Base-by-base conservation (phyloP, 2,888 invertebrate genomes). In the Idaea straminata region DNA sequence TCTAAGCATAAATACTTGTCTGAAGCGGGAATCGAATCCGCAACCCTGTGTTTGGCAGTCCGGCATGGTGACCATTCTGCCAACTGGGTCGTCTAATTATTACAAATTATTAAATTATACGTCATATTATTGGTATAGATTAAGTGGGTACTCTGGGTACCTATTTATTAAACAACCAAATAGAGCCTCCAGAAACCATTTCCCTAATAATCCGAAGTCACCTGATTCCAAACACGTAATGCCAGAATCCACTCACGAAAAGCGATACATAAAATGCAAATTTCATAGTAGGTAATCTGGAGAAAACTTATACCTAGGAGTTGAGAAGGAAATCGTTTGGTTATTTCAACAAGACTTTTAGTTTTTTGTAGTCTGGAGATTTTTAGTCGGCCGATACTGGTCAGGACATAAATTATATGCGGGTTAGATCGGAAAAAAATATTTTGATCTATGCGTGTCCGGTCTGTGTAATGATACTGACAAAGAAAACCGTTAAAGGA, bases 221-320 rank as follows among this genome's bases (percentile, higher is more conserved):
- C 47, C 47, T 47, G 47, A 47, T 47, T 47, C 47, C n/a, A 35
- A n/a, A 36, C 25, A 25, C 15, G 15, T 60, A 60, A 15, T 60
- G 13, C 60, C 25, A 7, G 34, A 60, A 25, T 60, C 25, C 25
- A 25, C 16, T 16, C 25, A 60, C 25, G 35, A 5, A 15, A 61
- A 47, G 47, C 47, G 61, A 61, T 35, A 15, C 15, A 60, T 34
- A 60, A 60, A 60, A 60, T 16, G 59, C 38, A 38, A 63, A 63
- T 59, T 25, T 59, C 38, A 7, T 5, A 59, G 15, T 7, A 61
- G 15, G 16, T 10, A 35, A 38, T 25, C 59, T 38, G 59, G 35
- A 63, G 34, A 36, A 25, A 25, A 63, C 47, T 47, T 47, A 47
- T 47, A 47, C 47, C 47, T 47, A 47, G 47, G 25, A 47, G 47